Percentiles rank a stretch among this genome's conserved stretches.
Conservation (phyloP, 2,113 vertebrate genomes). For the Sinocyclocheilus maitianheensis region DNA sequence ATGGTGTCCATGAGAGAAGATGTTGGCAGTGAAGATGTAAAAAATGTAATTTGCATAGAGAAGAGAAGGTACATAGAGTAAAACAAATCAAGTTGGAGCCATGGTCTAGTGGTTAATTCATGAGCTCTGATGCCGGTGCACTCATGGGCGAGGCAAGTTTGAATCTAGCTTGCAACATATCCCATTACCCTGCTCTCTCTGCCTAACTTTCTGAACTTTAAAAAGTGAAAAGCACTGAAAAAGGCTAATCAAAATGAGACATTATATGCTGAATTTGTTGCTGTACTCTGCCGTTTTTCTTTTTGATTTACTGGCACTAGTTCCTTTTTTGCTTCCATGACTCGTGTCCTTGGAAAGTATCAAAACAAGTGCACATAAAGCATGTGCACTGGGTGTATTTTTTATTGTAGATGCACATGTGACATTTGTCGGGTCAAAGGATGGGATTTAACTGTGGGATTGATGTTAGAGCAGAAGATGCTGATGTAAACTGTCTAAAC, state of each 20-base stretch:
- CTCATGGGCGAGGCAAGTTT: neutral
- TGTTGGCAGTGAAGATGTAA: slow-evolving; percentile 22
- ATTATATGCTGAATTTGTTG: neutral
- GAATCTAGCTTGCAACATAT: neutral
- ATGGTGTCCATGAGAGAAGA: slow-evolving; percentile 39
- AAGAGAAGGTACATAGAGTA: neutral
- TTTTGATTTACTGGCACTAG: neutral
- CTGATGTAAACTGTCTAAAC: slow-evolving; percentile 39
- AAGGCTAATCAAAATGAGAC: neutral
- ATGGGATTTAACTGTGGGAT: slow-evolving; percentile 23
- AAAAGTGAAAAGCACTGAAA: neutral
- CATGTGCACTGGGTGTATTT: neutral
- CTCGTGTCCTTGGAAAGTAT: slow-evolving; percentile 36
- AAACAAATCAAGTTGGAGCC: neutral
- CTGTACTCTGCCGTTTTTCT: neutral
- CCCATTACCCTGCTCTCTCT: neutral
- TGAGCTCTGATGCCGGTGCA: neutral
- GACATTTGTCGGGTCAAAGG: neutral
- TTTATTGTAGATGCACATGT: neutral
- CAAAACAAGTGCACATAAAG: slow-evolving; percentile 41
- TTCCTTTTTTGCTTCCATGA: slow-evolving; percentile 13
- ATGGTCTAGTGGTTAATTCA: neutral
- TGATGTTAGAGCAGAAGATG: slow-evolving; percentile 40
- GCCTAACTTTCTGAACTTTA: neutral
- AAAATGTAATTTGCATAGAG: slow-evolving; percentile 22